Evolutionary conservation across 1,140 invertebrate species (phyloP).

Genomic region (Drosophila sucinea): DNA sequence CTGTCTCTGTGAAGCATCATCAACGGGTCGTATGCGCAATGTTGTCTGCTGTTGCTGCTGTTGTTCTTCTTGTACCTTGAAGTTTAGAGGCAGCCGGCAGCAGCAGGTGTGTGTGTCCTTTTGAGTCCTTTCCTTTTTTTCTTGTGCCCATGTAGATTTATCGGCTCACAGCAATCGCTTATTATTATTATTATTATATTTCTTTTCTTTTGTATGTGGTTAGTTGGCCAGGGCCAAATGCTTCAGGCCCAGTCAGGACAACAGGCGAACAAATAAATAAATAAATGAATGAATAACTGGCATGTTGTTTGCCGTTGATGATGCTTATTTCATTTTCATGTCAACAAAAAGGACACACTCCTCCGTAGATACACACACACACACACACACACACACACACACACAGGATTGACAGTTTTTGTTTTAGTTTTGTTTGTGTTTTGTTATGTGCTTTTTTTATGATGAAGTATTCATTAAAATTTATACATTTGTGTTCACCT

Average conservation of each 20-base stretch:
- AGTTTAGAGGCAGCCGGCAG: constrained; percentile 12
- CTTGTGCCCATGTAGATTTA: constrained; percentile 57
- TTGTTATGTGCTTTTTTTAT: constrained; percentile 37
- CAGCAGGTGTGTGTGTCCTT: constrained; percentile 1
- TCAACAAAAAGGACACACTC: constrained; percentile 59
- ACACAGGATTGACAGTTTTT: constrained; percentile 43
- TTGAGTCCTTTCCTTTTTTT: neutral
- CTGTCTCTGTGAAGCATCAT: neutral
- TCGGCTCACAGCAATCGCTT: constrained; percentile 61
- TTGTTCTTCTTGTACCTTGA: constrained; percentile 15
- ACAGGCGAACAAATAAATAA: constrained; percentile 64
- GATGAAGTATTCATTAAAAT: constrained; percentile 56
- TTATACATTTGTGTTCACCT: constrained; percentile 34
- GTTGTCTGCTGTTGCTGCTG: constrained; percentile 31
- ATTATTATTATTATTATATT: constrained; percentile 40
- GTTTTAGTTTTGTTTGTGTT: constrained; percentile 35
- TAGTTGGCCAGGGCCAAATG: constrained; percentile 56
- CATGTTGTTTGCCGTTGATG: constrained; percentile 50
- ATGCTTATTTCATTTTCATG: constrained; percentile 69
- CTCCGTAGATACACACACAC: neutral
- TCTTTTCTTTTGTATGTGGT: constrained; percentile 35
- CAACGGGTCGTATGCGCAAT: constrained; percentile 75
- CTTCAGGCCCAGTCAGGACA: neutral
- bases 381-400: neutral
- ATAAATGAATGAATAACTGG: constrained; percentile 54